Evolutionary conservation across 2,113 vertebrate species (phyloP), one percentile per base, ranked within the genome.

Genomic region (Pangasianodon hypophthalmus): DNA sequence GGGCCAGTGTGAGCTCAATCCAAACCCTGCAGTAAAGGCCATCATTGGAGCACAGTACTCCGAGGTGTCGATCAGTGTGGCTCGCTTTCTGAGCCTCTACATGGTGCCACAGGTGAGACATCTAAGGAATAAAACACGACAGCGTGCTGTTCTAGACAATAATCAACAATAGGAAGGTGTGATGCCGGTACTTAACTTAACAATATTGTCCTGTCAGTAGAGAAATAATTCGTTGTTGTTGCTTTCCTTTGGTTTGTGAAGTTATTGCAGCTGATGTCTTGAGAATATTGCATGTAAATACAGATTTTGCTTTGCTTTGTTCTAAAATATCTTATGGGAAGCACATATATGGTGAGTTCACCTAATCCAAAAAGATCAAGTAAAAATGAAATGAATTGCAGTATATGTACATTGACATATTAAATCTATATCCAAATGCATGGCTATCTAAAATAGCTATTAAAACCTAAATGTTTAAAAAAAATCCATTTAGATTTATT

Each of bases 101-200:
- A 92, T 95, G 92, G 89, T 96, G 29, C 95, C 96, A 44, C 93
- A 95, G 73, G 96, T 96, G 86, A 93, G 93, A 54, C 14, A 85
- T 26, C 54, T 56, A 3, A 56, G 41, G 41, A 75, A 56, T 75
- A 87, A 11, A 41, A 26, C 5, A 82, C 0, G 5, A 29, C 48
- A 80, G 5, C 16, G 18, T n/a, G 26, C 50, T 32, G 29, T 54
- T 81, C 6, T 19, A 54, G 29, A 32, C 9, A 3, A 52, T 46
- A 52, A 18, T 16, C 29, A 26, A n/a, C 0, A 5, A 46, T 16
- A 54, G 44, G 14, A 32, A 52, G 6, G 29, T 54, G 48, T 54
- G 50, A 81, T 54, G 13, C 41, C 29, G 14, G 6, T 52, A 32
- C 6, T 13, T 54, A 54, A 54, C 37, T 64, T 64, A 67, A 67